Percentiles rank a stretch among this genome's conserved stretches.
Evolutionary conservation across 1,140 invertebrate genomes (phyloP).

Genomic region (Neelides sp.): DNA sequence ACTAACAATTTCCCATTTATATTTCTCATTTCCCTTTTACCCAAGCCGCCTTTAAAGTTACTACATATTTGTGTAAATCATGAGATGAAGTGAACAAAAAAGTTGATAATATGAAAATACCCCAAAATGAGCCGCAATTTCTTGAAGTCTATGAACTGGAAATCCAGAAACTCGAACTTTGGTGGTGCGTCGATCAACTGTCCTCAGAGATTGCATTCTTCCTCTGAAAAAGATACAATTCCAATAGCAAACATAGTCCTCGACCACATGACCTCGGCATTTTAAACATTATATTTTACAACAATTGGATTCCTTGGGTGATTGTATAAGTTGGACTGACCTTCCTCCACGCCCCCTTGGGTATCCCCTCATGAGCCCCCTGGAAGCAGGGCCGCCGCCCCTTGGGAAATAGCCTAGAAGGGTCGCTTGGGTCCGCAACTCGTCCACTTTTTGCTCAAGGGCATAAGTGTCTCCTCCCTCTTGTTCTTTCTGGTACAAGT

Average conservation of each 20-base stretch:
- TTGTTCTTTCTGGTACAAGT: conserved; percentile 70
- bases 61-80: neutral
- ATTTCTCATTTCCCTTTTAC: neutral
- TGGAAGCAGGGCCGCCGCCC: conserved; percentile 12
- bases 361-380: conserved; percentile 11
- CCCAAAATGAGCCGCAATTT: conserved; percentile 55
- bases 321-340: too few species aligned
- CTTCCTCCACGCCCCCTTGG: conserved; percentile 14
- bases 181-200: conserved; percentile 65
- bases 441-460: conserved; percentile 54
- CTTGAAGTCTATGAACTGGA: conserved; percentile 53
- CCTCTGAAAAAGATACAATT: conserved; percentile 14
- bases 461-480: conserved; percentile 61
- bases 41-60: neutral
- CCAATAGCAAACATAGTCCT: too few species aligned
- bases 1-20: conserved; percentile 2
- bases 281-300: too few species aligned
- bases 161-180: conserved; percentile 66
- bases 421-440: conserved; percentile 52
- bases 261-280: too few species aligned
- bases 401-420: conserved; percentile 36
- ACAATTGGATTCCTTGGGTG: too few species aligned
- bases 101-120: conserved; percentile 37
- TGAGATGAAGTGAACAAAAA: neutral
- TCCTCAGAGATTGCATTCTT: conserved; percentile 41